A percentile compares a stretch with the other conserved stretches of the same genome.
phyloP scores from a whole-genome alignment of 2,797 vertebrate genomes.

The Eospalax fontanierii region DNA sequence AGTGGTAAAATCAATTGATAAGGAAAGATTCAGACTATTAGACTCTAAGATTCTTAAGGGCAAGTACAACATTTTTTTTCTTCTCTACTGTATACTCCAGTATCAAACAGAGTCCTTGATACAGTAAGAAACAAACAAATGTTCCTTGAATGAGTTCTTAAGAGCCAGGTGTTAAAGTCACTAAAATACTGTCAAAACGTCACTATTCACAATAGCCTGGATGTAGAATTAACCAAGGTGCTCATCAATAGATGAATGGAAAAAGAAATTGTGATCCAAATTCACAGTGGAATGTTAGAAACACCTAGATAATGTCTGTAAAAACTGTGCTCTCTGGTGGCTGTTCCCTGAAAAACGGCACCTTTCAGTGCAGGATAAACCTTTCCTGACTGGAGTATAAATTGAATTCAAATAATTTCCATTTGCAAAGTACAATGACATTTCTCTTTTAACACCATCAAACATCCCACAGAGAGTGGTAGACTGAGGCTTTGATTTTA shows the following conservation, averaged over 20 bases:
- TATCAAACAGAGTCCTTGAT: not conserved
- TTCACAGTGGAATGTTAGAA: not conserved
- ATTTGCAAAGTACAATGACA: constrained; percentile 52
- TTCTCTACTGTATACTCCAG: not conserved
- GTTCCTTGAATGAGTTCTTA: not conserved
- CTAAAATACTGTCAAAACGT: constrained; percentile 8
- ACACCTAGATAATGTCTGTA: not conserved
- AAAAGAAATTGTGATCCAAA: not conserved
- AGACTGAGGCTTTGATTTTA: not conserved
- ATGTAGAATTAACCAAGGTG: not conserved
- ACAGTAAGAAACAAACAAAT: not conserved
- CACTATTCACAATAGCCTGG: not conserved
- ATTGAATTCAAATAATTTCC: constrained; percentile 46
- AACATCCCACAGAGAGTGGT: not conserved
- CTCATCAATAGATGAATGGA: not conserved
- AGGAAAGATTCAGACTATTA: not conserved
- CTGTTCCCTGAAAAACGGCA: not conserved
- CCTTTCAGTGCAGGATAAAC: not conserved
- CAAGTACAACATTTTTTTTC: not conserved
- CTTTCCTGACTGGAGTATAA: not conserved
- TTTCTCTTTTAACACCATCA: constrained; percentile 8
- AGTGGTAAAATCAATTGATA: not conserved
- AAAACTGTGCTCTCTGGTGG: not conserved
- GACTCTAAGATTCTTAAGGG: not conserved
- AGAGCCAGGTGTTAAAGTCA: not conserved